Percentiles rank a stretch among this genome's conserved stretches.
These are phyloP conservation scores for Cerastis rubricosa DNA, from an alignment of 2,888 invertebrate species.

Conservation along the genomic window DNA sequence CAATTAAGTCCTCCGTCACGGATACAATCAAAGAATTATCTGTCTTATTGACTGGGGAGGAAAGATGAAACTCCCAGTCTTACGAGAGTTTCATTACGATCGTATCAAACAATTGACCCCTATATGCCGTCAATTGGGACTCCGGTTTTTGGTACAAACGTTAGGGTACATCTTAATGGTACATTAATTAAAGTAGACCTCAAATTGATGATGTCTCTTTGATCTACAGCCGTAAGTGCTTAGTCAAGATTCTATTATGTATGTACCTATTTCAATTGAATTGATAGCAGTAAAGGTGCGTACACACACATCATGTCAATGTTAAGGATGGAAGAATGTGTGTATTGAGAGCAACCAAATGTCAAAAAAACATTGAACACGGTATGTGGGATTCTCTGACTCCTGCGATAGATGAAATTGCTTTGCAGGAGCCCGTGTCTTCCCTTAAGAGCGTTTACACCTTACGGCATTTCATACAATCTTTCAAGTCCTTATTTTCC, in stretches of 20 bases:
- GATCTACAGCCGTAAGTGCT: conserved; percentile 55
- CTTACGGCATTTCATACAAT: too few relatives aligned
- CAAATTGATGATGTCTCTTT: conserved; percentile 68
- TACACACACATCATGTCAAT: conserved; percentile 1
- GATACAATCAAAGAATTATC: conserved; percentile 35
- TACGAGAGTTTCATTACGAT: conserved; percentile 17
- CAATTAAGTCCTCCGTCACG: conserved; percentile 52
- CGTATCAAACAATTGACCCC: conserved; percentile 81
- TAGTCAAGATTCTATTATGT: conserved; percentile 62
- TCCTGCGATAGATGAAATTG: too few relatives aligned
- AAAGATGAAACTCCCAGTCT: conserved; percentile 31
- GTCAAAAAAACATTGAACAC: too few relatives aligned
- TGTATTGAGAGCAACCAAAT: too few relatives aligned
- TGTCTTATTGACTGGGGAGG: background rate
- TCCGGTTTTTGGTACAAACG: conserved; percentile 73
- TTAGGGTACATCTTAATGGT: conserved; percentile 77
- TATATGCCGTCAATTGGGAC: conserved; percentile 79
- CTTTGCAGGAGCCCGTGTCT: too few relatives aligned
- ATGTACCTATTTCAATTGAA: conserved; percentile 40
- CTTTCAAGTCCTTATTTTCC: too few relatives aligned
- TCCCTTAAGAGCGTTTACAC: too few relatives aligned
- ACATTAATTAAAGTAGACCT: conserved; percentile 77
- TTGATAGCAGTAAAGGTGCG: conserved; percentile 24
- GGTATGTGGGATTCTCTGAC: too few relatives aligned
- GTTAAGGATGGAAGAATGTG: background rate